A percentile compares a stretch with the other conserved stretches of the same genome.
Evolutionary conservation across 2,888 invertebrate genomes (phyloP).

Genomic region (Dioctria linearis): DNA sequence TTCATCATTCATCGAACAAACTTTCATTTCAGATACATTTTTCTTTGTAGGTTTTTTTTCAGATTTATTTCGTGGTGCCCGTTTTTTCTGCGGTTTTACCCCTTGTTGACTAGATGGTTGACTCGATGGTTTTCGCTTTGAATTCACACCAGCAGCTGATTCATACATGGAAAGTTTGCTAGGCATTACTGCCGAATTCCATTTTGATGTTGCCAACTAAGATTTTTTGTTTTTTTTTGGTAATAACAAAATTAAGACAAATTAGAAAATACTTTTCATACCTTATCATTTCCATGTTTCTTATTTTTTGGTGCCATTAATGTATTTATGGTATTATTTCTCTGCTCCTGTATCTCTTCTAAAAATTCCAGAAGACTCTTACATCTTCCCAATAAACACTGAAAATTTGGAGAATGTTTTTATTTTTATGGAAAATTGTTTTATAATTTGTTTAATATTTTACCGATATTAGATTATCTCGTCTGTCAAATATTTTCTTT

Average conservation of each 20-base stretch:
- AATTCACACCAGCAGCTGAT: background rate
- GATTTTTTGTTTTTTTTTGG: background rate
- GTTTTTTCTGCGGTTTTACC: background rate
- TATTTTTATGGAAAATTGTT: background rate
- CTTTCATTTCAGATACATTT: background rate
- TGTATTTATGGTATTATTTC: background rate
- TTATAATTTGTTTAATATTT: background rate
- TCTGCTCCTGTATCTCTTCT: constrained; percentile 8
- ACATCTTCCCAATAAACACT: constrained; percentile 47
- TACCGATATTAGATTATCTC: constrained; percentile 64
- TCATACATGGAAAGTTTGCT: constrained; percentile 56
- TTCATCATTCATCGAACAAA: background rate
- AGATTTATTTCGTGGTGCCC: background rate
- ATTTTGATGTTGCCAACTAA: background rate
- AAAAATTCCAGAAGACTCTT: constrained; percentile 28
- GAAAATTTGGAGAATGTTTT: constrained; percentile 1
- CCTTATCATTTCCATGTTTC: background rate
- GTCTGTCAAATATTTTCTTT: constrained; percentile 65
- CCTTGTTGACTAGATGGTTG: background rate
- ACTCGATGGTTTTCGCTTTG: constrained; percentile 16
- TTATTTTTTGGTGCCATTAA: background rate
- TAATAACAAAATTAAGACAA: background rate
- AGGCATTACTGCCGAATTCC: background rate
- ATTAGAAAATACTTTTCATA: background rate
- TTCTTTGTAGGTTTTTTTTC: background rate